Base-by-base conservation (phyloP, 2,797 vertebrate species). In the Betta splendens region DNA sequence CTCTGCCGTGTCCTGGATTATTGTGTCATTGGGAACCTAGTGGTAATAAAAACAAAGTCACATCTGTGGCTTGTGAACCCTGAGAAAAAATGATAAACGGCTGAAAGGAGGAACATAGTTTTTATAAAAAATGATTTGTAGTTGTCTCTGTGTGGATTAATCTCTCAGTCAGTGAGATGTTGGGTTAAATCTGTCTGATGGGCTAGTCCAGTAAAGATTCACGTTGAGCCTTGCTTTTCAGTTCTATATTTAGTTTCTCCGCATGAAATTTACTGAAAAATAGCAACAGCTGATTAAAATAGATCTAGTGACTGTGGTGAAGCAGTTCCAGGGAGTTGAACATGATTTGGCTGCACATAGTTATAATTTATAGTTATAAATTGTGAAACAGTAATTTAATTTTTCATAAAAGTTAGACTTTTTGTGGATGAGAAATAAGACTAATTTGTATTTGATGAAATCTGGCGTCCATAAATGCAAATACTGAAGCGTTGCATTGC, bases 1-100 rank as follows among this genome's bases (percentile, higher is more conserved):
- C 38, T 62, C 59, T 29, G 18, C 10, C 1, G n/a, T 48, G 46
- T 45, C 57, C 29, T 60, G 21, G 44, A 73, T 75, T 72, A 49
- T 42, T 52, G 28, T 72, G 36, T 49, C 32, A 46, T n/a, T 53
- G n/a, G 39, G 55, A 71, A 49, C 71, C 36, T 58, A 55, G 48
- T 31, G 5, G 31, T 56, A 48, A 63, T 28, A 40, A 50, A 57
- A 64, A 11, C 11, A 31, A 36, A 47, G 35, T n/a, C n/a, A 76
- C 69, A 78, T 73, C 73, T 75, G 74, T 64, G 79, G 73, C 70
- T 77, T 50, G 11, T 72, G 42, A 76, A 64, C 51, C 44, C 9
- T 20, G 29, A 17, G 37, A 49, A 29, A 42, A 61, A 3, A 9
- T 36, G 29, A 28, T 9, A 16, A 28, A 20, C 9, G 21, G 6